Conservation (phyloP, 2,113 vertebrate species). For the Salvator merianae region DNA sequence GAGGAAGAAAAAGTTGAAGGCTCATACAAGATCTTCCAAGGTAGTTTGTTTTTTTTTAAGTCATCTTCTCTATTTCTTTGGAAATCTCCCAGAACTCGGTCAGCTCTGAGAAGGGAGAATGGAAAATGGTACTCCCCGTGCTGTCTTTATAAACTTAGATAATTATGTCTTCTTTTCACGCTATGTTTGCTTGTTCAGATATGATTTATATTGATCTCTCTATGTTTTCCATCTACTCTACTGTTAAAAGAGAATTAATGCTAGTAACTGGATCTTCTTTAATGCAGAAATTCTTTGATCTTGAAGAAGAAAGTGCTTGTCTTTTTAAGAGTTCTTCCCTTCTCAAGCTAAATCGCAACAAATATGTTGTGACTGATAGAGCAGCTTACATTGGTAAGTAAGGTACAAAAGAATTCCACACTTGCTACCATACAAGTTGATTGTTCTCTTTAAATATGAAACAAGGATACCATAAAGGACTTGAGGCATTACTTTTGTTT, state of each 20-base stretch:
- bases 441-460: not conserved
- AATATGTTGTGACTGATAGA: slow-evolving; percentile 94
- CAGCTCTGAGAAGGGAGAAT: not conserved
- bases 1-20: no score
- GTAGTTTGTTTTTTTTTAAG: no score
- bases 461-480: not conserved
- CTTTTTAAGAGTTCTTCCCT: slow-evolving; percentile 79
- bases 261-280: slow-evolving; percentile 53
- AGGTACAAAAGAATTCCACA: not conserved
- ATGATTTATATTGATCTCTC: not conserved
- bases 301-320: slow-evolving; percentile 79
- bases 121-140: not conserved
- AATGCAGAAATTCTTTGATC: slow-evolving; percentile 91
- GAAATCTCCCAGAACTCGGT: not conserved
- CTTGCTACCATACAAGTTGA: not conserved
- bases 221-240: not conserved
- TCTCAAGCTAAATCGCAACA: slow-evolving; percentile 89
- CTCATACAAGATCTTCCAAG: no score
- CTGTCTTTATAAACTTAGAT: not conserved
- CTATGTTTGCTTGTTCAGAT: not conserved
- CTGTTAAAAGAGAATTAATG: not conserved
- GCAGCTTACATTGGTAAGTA: slow-evolving; percentile 90
- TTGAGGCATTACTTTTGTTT: not conserved
- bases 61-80: not conserved
- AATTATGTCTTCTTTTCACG: not conserved